These are phyloP conservation scores for Drosophila grimshawi DNA, from an alignment of 1,140 invertebrate genomes.

Conservation along the genomic window DNA sequence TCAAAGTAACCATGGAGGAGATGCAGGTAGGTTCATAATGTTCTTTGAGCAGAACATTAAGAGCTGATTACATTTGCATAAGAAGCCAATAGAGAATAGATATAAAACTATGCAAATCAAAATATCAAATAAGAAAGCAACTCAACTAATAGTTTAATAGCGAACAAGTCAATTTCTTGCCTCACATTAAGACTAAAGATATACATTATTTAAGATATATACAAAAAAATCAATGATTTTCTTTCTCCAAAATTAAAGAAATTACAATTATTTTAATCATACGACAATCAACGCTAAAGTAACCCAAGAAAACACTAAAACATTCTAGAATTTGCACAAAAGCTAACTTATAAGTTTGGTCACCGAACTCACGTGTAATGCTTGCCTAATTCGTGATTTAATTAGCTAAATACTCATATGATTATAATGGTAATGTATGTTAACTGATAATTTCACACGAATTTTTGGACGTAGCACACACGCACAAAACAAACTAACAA, in stretches of 20 bases:
- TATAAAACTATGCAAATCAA: no score
- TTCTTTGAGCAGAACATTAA: background rate
- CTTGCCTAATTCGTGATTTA: constrained; percentile 22
- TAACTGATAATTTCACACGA: constrained; percentile 28
- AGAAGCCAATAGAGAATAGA: background rate
- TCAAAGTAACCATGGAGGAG: background rate
- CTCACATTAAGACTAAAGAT: no score
- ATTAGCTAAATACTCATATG: background rate
- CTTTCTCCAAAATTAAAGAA: no score
- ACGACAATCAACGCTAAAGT: background rate
- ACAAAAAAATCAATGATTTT: no score
- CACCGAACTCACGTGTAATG: constrained; percentile 1
- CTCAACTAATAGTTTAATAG: no score
- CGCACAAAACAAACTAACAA: background rate
- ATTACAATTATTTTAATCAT: background rate
- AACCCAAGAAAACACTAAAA: background rate
- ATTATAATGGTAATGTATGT: constrained; percentile 34
- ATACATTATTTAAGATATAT: background rate
- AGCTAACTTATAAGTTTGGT: constrained; percentile 9
- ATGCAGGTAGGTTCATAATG: background rate
- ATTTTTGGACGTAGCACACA: constrained; percentile 37
- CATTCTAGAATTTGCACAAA: constrained; percentile 17
- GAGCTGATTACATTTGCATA: background rate
- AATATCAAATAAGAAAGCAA: no score
- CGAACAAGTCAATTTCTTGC: no score